A percentile compares a stretch with the other conserved stretches of the same genome.
phyloP scores from a whole-genome alignment of 2,888 invertebrate species.

The Drosophila imparisetae region DNA sequence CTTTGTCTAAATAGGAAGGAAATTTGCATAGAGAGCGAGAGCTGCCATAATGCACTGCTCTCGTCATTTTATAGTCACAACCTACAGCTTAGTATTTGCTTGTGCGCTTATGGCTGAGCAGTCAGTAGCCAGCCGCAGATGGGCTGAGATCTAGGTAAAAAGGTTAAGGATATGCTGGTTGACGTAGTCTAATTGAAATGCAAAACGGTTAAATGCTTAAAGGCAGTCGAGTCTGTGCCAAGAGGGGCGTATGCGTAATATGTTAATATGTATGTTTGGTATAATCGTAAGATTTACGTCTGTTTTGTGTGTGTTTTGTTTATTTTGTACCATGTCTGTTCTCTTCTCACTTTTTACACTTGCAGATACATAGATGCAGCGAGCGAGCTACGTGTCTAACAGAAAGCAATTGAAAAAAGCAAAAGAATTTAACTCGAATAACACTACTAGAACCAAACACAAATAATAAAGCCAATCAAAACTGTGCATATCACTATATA shows the following conservation, averaged over 20 bases:
- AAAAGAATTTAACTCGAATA: slow-evolving; percentile 42
- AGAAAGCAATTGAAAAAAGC: slow-evolving; percentile 27
- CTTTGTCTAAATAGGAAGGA: slow-evolving; percentile 55
- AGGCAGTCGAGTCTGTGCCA: slow-evolving; percentile 8
- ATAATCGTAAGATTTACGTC: slow-evolving; percentile 36
- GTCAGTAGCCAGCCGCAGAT: slow-evolving; percentile 8
- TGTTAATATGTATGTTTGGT: slow-evolving; percentile 16
- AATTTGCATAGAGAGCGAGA: slow-evolving; percentile 66
- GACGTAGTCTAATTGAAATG: slow-evolving; percentile 66
- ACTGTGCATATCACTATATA: slow-evolving; percentile 63
- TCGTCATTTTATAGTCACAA: slow-evolving; percentile 30
- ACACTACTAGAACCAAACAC: slow-evolving; percentile 30
- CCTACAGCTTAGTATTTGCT: slow-evolving; percentile 45
- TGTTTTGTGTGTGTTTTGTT: slow-evolving; percentile 43
- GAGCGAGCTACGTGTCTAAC: slow-evolving; percentile 7
- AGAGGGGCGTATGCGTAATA: slow-evolving; percentile 58
- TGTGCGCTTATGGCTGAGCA: slow-evolving; percentile 54
- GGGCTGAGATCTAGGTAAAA: slow-evolving; percentile 74
- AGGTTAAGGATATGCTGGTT: slow-evolving; percentile 76
- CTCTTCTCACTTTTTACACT: slow-evolving; percentile 67
- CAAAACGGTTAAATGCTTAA: slow-evolving; percentile 48
- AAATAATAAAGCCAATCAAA: slow-evolving; percentile 56
- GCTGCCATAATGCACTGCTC: slow-evolving; percentile 68
- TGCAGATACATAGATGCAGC: slow-evolving; percentile 63
- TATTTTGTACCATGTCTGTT: slow-evolving; percentile 57